Conservation (phyloP, 1,140 invertebrate species). For the Drosophila grimshawi region DNA sequence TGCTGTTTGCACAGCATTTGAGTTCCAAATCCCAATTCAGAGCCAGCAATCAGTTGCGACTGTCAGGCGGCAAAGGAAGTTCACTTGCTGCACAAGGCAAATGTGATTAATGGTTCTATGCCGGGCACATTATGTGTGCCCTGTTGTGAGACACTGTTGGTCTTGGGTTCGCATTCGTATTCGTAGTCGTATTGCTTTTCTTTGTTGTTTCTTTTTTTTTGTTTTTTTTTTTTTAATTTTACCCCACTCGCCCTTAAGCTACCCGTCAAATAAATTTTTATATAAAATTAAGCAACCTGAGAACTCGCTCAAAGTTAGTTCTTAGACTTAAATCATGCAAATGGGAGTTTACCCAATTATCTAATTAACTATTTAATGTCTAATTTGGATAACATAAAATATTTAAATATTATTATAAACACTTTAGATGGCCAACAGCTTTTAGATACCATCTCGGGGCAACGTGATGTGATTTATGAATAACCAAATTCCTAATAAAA, state of each 20-base stretch:
- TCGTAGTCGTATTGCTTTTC: constrained; percentile 34
- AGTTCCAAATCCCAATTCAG: constrained; percentile 79
- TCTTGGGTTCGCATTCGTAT: constrained; percentile 38
- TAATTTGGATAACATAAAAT: background rate
- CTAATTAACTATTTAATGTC: constrained; percentile 54
- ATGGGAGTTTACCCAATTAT: constrained; percentile 38
- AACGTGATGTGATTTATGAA: too few species aligned
- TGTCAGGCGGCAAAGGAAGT: constrained; percentile 84
- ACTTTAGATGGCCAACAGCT: too few species aligned
- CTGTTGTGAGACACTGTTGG: constrained; percentile 46
- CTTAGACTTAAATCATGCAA: constrained; percentile 34
- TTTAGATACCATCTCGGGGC: too few species aligned
- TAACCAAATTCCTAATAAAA: too few species aligned
- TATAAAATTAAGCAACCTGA: constrained; percentile 58
- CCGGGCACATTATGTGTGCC: constrained; percentile 76
- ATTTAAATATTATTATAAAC: too few species aligned
- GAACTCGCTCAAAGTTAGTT: constrained; percentile 16
- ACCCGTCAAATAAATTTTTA: constrained; percentile 68
- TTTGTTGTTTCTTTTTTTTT: constrained; percentile 19
- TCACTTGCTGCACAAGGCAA: constrained; percentile 83
- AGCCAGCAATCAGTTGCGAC: constrained; percentile 84
- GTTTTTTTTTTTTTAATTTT: constrained; percentile 48
- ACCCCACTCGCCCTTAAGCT: constrained; percentile 56
- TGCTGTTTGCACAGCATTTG: constrained; percentile 70
- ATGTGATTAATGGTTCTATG: constrained; percentile 81